A percentile compares a stretch with the other conserved stretches of the same genome.
These are phyloP conservation scores for Callimorpha dominula DNA, from an alignment of 2,888 invertebrate species.

Conservation along the genomic window DNA sequence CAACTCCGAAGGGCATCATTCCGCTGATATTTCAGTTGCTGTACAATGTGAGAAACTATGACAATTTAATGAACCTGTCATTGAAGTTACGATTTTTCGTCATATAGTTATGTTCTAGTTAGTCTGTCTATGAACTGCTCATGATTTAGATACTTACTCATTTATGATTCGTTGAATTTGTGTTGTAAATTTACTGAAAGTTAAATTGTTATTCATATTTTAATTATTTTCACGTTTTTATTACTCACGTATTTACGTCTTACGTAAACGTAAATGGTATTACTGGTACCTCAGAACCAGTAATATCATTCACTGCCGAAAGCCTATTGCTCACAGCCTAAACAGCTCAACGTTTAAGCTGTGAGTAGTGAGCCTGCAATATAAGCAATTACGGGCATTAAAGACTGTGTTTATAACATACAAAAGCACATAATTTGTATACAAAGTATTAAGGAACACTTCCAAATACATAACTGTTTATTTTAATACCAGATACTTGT, in stretches of 20 bases:
- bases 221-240: too few relatives aligned
- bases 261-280: background rate
- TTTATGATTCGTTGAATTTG: background rate
- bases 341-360: background rate
- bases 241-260: background rate
- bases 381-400: background rate
- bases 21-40: constrained; percentile 58
- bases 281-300: background rate
- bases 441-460: too few relatives aligned
- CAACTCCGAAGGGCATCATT: constrained; percentile 64
- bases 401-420: background rate
- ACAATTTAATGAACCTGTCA: too few relatives aligned
- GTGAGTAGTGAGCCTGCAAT: background rate
- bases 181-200: background rate
- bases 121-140: background rate
- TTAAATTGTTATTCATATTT: background rate
- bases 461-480: too few relatives aligned
- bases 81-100: too few relatives aligned
- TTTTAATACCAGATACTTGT: background rate
- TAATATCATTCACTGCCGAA: too few relatives aligned
- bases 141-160: background rate
- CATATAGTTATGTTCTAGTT: background rate
- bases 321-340: too few relatives aligned
- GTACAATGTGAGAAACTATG: constrained; percentile 68
- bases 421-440: too few relatives aligned